Conservation (phyloP, 2,113 vertebrate species). For the Pycnonotus jocosus region DNA sequence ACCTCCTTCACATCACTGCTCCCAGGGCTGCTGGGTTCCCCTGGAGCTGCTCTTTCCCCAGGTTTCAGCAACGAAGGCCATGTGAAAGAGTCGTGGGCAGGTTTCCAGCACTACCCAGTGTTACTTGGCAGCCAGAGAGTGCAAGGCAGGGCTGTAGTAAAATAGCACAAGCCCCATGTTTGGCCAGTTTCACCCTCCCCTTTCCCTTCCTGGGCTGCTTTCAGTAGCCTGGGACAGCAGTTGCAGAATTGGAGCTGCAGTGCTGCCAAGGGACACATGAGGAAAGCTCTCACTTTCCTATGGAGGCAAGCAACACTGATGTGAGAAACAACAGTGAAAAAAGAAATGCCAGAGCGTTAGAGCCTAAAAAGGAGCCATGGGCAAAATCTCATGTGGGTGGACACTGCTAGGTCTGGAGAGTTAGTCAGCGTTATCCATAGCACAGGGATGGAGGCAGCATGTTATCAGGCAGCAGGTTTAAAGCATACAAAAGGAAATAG, state of each 20-base stretch:
- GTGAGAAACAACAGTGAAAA: background rate
- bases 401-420: background rate
- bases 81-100: background rate
- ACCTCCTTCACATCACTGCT: background rate
- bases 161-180: background rate
- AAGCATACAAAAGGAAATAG: background rate
- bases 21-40: background rate
- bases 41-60: background rate
- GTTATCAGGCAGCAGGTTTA: background rate
- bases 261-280: background rate
- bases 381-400: background rate
- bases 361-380: slow-evolving; percentile 27
- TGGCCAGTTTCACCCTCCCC: background rate
- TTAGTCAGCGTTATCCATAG: background rate
- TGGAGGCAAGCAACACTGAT: background rate
- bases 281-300: background rate
- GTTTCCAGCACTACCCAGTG: background rate
- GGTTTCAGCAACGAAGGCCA: background rate
- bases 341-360: background rate
- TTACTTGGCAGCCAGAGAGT: slow-evolving; percentile 2
- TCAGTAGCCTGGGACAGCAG: background rate
- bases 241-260: background rate
- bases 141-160: background rate
- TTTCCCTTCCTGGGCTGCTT: background rate
- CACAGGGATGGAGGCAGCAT: background rate